Evolutionary conservation across 2,888 invertebrate species (phyloP).

Genomic region (Eristalinus sepulchralis): DNA sequence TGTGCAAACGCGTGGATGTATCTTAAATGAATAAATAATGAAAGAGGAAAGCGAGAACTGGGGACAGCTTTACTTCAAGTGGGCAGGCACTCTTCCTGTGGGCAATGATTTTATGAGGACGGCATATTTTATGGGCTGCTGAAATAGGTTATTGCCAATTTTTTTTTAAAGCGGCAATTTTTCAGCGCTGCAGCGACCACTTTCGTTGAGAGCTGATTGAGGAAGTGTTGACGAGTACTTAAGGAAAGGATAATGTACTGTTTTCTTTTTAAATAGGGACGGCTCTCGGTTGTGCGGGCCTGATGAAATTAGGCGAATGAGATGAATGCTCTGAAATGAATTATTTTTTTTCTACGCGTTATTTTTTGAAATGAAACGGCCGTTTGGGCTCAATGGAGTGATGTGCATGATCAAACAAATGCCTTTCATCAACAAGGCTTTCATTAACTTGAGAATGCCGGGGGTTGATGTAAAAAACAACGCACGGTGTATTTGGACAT

Average conservation of each 20-base stretch:
- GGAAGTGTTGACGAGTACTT: slow-evolving; percentile 32
- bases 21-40: slow-evolving; percentile 38
- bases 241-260: slow-evolving; percentile 4
- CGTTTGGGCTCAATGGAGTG: background rate
- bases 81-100: slow-evolving; percentile 19
- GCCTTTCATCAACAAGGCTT: background rate
- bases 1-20: slow-evolving; percentile 30
- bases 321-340: background rate
- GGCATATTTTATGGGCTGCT: slow-evolving; percentile 35
- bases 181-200: slow-evolving; percentile 6
- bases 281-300: background rate
- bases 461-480: background rate
- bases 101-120: slow-evolving; percentile 38
- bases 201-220: background rate
- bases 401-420: background rate
- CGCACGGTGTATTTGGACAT: background rate
- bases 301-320: background rate
- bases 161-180: slow-evolving; percentile 14
- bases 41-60: background rate
- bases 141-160: slow-evolving; percentile 45
- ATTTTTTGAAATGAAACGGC: background rate
- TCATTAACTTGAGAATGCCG: background rate
- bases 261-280: background rate
- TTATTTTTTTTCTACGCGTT: background rate
- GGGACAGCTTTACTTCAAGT: background rate